Conservation (phyloP, 2,888 invertebrate species). For the Cryptops parisi region DNA sequence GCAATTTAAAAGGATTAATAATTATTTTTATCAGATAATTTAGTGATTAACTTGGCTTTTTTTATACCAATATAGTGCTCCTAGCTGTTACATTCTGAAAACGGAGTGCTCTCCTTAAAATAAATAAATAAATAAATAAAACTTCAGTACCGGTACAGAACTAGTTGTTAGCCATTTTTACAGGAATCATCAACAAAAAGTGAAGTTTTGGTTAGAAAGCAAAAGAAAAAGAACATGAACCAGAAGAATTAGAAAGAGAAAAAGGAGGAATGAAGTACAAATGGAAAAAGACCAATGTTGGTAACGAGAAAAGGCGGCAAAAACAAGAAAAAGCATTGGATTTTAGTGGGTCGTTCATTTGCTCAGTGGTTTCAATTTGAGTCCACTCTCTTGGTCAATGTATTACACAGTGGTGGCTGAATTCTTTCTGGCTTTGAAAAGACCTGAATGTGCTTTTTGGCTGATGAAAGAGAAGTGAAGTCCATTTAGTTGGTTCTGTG, state of each 20-base stretch:
- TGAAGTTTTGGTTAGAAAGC: background rate
- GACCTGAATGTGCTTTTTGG: conserved; percentile 10
- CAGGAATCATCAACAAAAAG: too few species aligned
- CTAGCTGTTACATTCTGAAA: background rate
- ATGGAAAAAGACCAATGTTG: too few species aligned
- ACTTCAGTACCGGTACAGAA: too few species aligned
- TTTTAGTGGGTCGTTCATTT: background rate
- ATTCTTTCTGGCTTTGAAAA: background rate
- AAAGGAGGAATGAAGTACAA: background rate
- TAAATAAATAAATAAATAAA: background rate
- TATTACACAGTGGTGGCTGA: background rate
- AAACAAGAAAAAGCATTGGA: background rate
- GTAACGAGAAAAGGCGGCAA: background rate
- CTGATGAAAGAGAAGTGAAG: conserved; percentile 11
- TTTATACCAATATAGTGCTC: too few species aligned
- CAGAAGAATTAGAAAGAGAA: background rate
- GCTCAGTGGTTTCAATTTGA: background rate
- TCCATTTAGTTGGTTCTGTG: conserved; percentile 6
- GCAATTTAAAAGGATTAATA: too few species aligned
- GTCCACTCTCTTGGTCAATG: background rate
- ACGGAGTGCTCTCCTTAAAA: background rate
- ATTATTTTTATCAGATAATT: too few species aligned
- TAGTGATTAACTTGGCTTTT: too few species aligned
- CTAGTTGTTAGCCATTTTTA: too few species aligned
- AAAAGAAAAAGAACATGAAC: background rate